phyloP scores from a whole-genome alignment of 2,797 vertebrate species.

The Trematomus bernacchii region DNA sequence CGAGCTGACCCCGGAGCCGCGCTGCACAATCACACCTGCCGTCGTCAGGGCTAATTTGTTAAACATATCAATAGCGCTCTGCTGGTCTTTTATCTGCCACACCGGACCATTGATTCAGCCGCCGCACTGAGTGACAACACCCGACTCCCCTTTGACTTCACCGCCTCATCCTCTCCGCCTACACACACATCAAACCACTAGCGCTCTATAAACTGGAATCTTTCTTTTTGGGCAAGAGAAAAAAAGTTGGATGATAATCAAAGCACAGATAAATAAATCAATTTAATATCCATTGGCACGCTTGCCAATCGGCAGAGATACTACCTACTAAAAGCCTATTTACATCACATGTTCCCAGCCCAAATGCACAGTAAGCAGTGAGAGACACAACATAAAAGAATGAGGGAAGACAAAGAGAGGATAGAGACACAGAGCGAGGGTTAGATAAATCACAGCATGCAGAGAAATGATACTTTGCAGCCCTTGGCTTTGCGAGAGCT shows the following conservation, averaged over 20 bases:
- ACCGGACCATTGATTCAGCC: constrained; percentile 73
- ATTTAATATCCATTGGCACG: constrained; percentile 16
- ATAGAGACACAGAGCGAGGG: constrained; percentile 66
- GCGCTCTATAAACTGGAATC: constrained; percentile 3
- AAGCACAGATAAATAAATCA: constrained; percentile 26
- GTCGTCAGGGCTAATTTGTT: constrained; percentile 87
- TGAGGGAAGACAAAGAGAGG: constrained; percentile 61
- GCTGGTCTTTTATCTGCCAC: constrained; percentile 71
- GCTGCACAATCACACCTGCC: constrained; percentile 86
- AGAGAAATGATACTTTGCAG: constrained; percentile 64
- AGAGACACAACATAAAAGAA: constrained; percentile 47
- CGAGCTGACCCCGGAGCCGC: constrained; percentile 82
- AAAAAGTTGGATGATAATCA: constrained; percentile 23
- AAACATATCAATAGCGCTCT: constrained; percentile 88
- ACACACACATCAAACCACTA: constrained; percentile 39
- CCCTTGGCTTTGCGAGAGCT: constrained; percentile 55
- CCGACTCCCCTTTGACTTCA: constrained; percentile 29
- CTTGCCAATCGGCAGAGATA: constrained; percentile 23
- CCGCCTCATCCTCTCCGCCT: constrained; percentile 17
- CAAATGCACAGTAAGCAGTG: constrained; percentile 43
- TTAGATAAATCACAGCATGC: constrained; percentile 76
- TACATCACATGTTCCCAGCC: constrained; percentile 32
- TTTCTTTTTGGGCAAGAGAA: neutral
- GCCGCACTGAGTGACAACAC: constrained; percentile 69
- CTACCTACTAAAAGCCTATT: constrained; percentile 33